These are phyloP conservation scores for Ophiothrix spiculata DNA, from an alignment of 35 echinoderm and acorn worm species.

Conservation along the genomic window DNA sequence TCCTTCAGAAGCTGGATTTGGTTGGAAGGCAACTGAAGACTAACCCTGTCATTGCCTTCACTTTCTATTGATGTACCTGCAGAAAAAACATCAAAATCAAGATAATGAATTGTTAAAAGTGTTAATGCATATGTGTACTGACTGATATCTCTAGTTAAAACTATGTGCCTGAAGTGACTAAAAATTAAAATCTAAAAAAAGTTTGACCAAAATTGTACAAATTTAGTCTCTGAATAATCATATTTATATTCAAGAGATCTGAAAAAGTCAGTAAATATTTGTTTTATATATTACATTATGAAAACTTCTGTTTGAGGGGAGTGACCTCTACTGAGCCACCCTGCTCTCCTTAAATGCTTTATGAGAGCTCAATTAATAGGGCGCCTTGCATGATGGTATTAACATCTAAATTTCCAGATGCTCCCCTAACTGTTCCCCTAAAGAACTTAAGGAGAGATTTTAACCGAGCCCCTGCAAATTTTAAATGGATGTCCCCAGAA, in stretches of 20 bases:
- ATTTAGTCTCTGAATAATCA: not conserved
- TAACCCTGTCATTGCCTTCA: conserved; percentile 46
- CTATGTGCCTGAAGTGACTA: not conserved
- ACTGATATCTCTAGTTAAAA: not conserved
- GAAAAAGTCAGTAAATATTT: not conserved
- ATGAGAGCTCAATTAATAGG: too few relatives aligned
- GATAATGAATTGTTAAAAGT: not conserved
- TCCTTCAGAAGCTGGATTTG: conserved; percentile 57
- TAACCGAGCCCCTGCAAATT: too few relatives aligned
- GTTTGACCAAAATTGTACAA: not conserved
- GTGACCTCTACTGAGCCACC: too few relatives aligned
- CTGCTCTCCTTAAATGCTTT: too few relatives aligned
- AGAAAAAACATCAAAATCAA: not conserved
- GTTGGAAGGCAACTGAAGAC: conserved; percentile 44
- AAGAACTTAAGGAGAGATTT: too few relatives aligned
- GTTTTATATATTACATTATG: too few relatives aligned
- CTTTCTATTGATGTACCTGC: conserved; percentile 54
- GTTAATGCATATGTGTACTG: not conserved
- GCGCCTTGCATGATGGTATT: too few relatives aligned
- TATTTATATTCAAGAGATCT: not conserved
- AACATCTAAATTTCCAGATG: too few relatives aligned
- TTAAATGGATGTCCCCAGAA: too few relatives aligned
- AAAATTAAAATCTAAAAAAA: not conserved
- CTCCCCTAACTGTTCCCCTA: too few relatives aligned
- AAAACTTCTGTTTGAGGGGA: too few relatives aligned